Conservation (phyloP, 2,113 vertebrate species). For the Butorides virescens region DNA sequence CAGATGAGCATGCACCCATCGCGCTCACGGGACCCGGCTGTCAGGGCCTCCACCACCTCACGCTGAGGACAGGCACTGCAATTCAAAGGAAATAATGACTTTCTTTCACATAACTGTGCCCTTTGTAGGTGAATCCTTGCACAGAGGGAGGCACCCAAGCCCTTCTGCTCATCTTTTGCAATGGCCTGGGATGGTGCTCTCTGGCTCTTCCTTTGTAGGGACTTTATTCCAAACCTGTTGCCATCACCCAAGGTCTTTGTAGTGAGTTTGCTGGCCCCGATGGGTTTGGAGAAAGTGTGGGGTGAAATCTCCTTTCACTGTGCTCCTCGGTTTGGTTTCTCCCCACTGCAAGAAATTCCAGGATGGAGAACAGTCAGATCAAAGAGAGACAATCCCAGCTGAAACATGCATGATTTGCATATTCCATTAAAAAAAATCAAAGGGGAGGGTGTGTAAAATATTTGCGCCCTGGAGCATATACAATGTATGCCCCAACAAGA, state of each 20-base stretch:
- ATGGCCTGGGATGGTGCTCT: neutral
- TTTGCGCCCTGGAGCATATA: slow-evolving; percentile 49
- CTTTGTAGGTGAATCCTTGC: neutral
- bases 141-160: neutral
- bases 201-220: neutral
- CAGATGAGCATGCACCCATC: neutral
- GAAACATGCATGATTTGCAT: slow-evolving; percentile 48
- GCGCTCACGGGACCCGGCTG: fast-evolving
- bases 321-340: neutral
- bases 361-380: slow-evolving; percentile 37
- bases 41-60: neutral
- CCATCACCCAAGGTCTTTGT: neutral
- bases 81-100: neutral
- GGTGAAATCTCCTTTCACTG: slow-evolving; percentile 3
- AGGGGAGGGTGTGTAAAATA: slow-evolving; percentile 63
- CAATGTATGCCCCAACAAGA: slow-evolving; percentile 60
- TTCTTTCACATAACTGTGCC: fast-evolving
- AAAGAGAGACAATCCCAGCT: slow-evolving; percentile 57
- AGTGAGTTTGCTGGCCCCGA: neutral
- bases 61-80: neutral
- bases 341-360: neutral
- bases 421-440: slow-evolving; percentile 61
- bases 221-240: neutral
- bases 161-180: neutral
- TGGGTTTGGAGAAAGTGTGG: neutral